These are phyloP conservation scores for Protomyctophum bolini DNA, from an alignment of 2,113 vertebrate species.

Conservation along the genomic window DNA sequence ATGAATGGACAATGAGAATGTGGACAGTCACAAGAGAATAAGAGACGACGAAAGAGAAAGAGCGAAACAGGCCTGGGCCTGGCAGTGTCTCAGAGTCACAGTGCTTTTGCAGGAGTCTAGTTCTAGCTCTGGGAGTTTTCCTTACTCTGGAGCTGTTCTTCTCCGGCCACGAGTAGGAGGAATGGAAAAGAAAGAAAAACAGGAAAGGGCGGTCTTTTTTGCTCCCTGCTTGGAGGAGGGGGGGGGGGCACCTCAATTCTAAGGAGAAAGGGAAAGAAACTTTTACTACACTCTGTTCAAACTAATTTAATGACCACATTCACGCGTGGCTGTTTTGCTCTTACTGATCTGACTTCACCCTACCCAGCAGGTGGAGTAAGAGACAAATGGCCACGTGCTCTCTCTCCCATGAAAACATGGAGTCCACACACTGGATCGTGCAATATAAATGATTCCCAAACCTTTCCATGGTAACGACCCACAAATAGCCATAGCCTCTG, in stretches of 20 bases:
- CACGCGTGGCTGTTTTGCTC: too few species aligned
- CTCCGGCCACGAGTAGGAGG: constrained; percentile 44
- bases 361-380: too few species aligned
- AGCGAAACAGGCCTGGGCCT: constrained; percentile 5
- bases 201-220: constrained; percentile 65
- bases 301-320: neutral
- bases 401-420: too few species aligned
- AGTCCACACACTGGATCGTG: too few species aligned
- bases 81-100: constrained; percentile 37
- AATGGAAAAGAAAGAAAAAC: constrained; percentile 72
- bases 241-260: constrained; percentile 18
- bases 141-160: constrained; percentile 42
- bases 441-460: too few species aligned
- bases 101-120: constrained; percentile 21
- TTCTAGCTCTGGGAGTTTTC: constrained; percentile 18
- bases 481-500: too few species aligned
- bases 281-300: constrained; percentile 11
- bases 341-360: too few species aligned
- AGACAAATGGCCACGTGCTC: too few species aligned
- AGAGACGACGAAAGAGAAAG: constrained; percentile 9
- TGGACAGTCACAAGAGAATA: neutral
- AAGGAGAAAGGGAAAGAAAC: constrained; percentile 27
- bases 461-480: too few species aligned
- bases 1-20: neutral
- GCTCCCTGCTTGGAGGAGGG: constrained; percentile 23